Evolutionary conservation across 2,113 vertebrate genomes (phyloP).

Genomic region (Neomonachus schauinslandi): DNA sequence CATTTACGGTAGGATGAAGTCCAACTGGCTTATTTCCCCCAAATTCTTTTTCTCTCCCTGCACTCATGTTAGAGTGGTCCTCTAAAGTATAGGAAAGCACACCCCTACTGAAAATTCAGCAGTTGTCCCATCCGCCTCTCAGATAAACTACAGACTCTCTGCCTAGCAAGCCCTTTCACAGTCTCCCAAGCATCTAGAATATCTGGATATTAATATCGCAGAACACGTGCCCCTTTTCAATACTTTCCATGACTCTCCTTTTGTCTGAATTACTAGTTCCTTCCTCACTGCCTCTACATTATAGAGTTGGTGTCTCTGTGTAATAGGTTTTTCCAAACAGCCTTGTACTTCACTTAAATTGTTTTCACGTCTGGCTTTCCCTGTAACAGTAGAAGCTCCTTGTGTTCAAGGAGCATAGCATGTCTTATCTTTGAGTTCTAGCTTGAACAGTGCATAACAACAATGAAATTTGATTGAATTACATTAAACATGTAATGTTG

Average conservation of each 20-base stretch:
- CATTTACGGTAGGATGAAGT: not conserved
- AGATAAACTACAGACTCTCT: not conserved
- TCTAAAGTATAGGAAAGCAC: not conserved
- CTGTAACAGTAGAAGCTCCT: not conserved
- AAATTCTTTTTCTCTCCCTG: not conserved
- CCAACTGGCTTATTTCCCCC: not conserved
- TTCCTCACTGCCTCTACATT: not conserved
- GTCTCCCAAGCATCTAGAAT: not conserved
- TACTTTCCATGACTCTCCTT: not conserved
- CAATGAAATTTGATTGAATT: not conserved
- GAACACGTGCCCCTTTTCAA: fast-evolving
- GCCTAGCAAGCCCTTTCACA: fast-evolving
- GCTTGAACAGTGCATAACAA: not conserved
- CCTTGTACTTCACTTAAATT: not conserved
- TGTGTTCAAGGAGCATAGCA: not conserved
- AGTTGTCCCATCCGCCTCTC: not conserved
- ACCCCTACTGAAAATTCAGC: not conserved
- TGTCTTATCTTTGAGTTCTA: not conserved
- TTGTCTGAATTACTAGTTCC: not conserved
- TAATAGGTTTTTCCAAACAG: not conserved
- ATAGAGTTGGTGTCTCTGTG: not conserved
- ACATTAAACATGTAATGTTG: not conserved
- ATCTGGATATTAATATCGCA: not conserved
- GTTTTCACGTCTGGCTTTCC: not conserved
- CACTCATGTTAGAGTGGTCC: not conserved